phyloP scores from a whole-genome alignment of 2,113 vertebrate genomes.

The Alouatta palliata region DNA sequence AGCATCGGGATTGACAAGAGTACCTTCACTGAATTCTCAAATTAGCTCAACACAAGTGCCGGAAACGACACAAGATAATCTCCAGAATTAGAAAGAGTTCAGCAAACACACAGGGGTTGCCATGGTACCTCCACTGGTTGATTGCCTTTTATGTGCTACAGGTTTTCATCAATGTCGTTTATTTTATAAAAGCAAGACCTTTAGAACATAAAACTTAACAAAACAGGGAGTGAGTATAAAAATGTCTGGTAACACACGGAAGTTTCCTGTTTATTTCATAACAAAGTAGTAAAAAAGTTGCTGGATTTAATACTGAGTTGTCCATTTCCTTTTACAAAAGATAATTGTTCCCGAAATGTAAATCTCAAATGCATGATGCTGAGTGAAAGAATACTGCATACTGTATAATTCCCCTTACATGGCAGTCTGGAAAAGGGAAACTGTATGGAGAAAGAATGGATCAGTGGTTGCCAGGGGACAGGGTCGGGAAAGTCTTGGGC shows the following conservation, averaged over 20 bases:
- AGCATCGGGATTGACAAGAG: neutral
- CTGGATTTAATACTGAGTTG: neutral
- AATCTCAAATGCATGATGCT: neutral
- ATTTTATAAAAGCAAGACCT: neutral
- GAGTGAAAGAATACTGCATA: neutral
- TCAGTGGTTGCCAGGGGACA: neutral
- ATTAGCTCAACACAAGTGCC: neutral
- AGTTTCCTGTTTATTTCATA: neutral
- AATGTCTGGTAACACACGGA: neutral
- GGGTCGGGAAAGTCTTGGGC: neutral
- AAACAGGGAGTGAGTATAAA: neutral
- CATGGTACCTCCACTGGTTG: neutral
- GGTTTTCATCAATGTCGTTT: neutral
- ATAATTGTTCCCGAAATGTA: neutral
- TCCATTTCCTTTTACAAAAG: neutral
- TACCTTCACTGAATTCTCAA: neutral
- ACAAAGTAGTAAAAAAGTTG: neutral
- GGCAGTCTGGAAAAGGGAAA: neutral
- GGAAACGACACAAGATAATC: neutral
- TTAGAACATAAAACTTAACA: neutral
- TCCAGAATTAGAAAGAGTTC: neutral
- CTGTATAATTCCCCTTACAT: neutral
- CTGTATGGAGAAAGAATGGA: neutral
- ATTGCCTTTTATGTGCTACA: neutral
- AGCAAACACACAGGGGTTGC: neutral